These are phyloP conservation scores for Hylaea fasciaria DNA, from an alignment of 2,888 invertebrate genomes.

Conservation along the genomic window DNA sequence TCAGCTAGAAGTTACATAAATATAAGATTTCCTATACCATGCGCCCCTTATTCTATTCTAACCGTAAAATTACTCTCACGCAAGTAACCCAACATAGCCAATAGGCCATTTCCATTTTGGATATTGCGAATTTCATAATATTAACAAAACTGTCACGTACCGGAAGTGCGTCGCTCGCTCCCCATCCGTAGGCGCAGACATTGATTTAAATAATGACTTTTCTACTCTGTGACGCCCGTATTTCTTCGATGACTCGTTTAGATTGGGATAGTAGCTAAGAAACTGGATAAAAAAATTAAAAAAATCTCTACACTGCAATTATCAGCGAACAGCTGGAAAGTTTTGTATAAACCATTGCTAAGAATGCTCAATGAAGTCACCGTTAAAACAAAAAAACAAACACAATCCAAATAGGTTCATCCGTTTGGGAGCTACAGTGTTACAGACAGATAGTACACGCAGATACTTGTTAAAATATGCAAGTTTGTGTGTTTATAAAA, in stretches of 20 bases:
- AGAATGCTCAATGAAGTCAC: too few relatives aligned
- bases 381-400: too few relatives aligned
- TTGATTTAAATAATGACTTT: conserved; percentile 21
- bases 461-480: too few relatives aligned
- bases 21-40: background rate
- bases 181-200: conserved; percentile 10
- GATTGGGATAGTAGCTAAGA: background rate
- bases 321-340: too few relatives aligned
- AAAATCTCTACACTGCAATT: too few relatives aligned
- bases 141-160: conserved; percentile 17
- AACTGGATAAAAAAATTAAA: background rate
- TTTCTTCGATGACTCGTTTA: background rate
- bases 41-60: background rate
- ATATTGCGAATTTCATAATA: conserved; percentile 15
- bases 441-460: too few relatives aligned
- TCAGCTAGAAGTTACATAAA: too few relatives aligned
- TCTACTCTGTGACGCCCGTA: background rate
- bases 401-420: too few relatives aligned
- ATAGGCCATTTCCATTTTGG: conserved; percentile 23
- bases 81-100: conserved; percentile 9
- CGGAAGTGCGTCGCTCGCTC: conserved; percentile 18
- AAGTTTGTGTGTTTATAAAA: too few relatives aligned
- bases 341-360: too few relatives aligned
- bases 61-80: conserved; percentile 2
- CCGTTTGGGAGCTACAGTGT: too few relatives aligned